Conservation (phyloP, 1,140 invertebrate genomes). For the Macrobrachium rosenbergii region DNA sequence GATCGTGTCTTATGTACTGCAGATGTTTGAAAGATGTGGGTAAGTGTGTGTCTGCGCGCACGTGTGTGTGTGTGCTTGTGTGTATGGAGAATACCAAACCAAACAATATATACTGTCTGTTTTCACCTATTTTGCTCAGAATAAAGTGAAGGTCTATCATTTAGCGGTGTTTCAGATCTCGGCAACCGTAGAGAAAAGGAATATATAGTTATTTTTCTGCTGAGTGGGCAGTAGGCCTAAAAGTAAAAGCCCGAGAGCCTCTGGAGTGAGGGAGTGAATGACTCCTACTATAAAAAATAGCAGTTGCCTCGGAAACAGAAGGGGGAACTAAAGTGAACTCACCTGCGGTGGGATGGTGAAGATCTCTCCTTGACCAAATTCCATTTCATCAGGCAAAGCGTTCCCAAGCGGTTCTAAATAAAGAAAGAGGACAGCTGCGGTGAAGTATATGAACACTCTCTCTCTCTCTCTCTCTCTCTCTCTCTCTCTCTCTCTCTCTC, state of each 20-base stretch:
- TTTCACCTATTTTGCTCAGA: no score
- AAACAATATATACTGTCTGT: no score
- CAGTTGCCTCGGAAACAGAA: no score
- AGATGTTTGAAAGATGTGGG: neutral
- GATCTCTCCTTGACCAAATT: constrained; percentile 25
- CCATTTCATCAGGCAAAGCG: constrained; percentile 8
- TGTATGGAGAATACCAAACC: neutral
- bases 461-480: neutral
- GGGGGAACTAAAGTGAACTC: neutral
- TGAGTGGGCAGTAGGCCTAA: no score
- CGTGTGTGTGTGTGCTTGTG: neutral
- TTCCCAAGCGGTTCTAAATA: constrained; percentile 18
- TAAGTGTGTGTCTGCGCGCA: neutral
- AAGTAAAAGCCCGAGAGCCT: no score
- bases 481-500: neutral
- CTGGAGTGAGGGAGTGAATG: no score
- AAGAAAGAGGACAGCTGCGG: neutral
- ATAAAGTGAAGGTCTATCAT: neutral
- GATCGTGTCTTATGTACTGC: no score
- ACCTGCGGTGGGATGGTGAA: constrained; percentile 21
- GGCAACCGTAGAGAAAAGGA: no score
- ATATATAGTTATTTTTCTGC: no score
- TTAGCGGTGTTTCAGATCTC: neutral
- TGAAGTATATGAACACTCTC: neutral
- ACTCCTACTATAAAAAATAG: no score